Conservation (phyloP, 30 jellyfish, hydroid and myxozoan species). For the Hydra vulgaris region DNA sequence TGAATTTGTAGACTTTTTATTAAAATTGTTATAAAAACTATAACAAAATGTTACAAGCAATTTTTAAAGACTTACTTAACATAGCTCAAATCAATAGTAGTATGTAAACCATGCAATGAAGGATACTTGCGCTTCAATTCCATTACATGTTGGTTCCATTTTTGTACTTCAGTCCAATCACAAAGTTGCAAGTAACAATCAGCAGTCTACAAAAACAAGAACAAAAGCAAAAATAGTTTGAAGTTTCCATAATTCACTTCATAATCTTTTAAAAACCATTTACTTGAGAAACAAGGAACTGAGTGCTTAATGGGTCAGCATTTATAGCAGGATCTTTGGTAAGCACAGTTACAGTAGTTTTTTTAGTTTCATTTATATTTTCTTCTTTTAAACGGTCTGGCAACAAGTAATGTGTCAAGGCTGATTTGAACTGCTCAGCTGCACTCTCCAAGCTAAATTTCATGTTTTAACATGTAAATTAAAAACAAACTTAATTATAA, state of each 20-base stretch:
- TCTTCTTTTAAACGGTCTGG: slow-evolving; percentile 74
- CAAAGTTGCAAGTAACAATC: slow-evolving; percentile 91
- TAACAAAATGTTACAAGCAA: not conserved
- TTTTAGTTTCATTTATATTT: slow-evolving; percentile 49
- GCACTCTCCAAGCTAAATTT: slow-evolving; percentile 68
- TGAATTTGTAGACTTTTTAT: too few species aligned
- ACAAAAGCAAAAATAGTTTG: not conserved
- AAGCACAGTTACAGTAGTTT: slow-evolving; percentile 56
- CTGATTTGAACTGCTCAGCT: slow-evolving; percentile 49
- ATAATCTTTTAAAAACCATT: not conserved
- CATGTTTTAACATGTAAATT: too few species aligned
- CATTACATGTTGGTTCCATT: slow-evolving; percentile 68
- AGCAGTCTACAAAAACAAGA: slow-evolving; percentile 32
- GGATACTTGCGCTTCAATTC: slow-evolving; percentile 56
- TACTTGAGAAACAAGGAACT: slow-evolving; percentile 55
- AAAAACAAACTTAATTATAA: not conserved
- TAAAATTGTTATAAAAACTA: too few species aligned
- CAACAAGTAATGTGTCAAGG: slow-evolving; percentile 54
- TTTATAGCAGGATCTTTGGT: slow-evolving; percentile 86
- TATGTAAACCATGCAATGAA: slow-evolving; percentile 50
- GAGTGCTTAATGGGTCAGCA: slow-evolving; percentile 53
- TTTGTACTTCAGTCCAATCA: slow-evolving; percentile 90
- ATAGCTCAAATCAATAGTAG: slow-evolving; percentile 62
- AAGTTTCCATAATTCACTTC: not conserved
- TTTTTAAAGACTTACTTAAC: slow-evolving; percentile 78